Evolutionary conservation across 1,140 invertebrate species (phyloP).

Genomic region (Wiebesia pumilae): DNA sequence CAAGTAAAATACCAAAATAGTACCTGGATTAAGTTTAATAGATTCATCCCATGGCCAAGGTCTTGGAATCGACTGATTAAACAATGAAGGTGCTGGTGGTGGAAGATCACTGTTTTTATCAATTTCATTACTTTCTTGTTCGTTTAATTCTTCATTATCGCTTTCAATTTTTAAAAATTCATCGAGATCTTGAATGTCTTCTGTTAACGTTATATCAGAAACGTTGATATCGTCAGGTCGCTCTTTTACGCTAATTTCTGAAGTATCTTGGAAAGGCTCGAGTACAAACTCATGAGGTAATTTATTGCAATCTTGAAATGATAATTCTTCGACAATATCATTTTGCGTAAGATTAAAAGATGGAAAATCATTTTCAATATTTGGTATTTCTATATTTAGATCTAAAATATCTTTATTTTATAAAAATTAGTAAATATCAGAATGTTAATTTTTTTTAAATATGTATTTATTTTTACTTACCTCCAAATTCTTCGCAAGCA

Average conservation of each 20-base stretch:
- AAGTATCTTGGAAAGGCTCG: neutral
- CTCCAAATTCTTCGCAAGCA: conserved; percentile 26
- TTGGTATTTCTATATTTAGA: conserved; percentile 42
- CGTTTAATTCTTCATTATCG: neutral
- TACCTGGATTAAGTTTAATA: conserved; percentile 47
- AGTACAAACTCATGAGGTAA: conserved; percentile 1
- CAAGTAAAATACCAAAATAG: too few relatives aligned
- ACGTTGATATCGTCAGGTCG: conserved; percentile 11
- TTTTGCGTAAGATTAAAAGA: conserved; percentile 36
- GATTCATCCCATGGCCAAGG: conserved; percentile 52
- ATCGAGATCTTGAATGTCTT: neutral
- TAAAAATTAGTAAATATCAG: conserved; percentile 10
- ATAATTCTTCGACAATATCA: conserved; percentile 15
- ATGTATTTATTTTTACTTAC: conserved; percentile 12
- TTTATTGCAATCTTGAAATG: conserved; percentile 25
- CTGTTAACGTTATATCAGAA: neutral
- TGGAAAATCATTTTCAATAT: conserved; percentile 40
- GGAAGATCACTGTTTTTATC: conserved; percentile 36
- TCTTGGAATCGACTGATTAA: conserved; percentile 12
- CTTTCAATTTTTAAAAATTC: conserved; percentile 20
- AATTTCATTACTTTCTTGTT: conserved; percentile 15
- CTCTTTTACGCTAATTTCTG: neutral
- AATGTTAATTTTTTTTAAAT: conserved; percentile 5
- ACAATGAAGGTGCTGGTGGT: conserved; percentile 25
- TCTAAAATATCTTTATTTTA: conserved; percentile 45